Percentiles rank a stretch among this genome's conserved stretches.
These are phyloP conservation scores for Aplidium turbinatum DNA, from an alignment of 23 tunicate species.

Conservation along the genomic window DNA sequence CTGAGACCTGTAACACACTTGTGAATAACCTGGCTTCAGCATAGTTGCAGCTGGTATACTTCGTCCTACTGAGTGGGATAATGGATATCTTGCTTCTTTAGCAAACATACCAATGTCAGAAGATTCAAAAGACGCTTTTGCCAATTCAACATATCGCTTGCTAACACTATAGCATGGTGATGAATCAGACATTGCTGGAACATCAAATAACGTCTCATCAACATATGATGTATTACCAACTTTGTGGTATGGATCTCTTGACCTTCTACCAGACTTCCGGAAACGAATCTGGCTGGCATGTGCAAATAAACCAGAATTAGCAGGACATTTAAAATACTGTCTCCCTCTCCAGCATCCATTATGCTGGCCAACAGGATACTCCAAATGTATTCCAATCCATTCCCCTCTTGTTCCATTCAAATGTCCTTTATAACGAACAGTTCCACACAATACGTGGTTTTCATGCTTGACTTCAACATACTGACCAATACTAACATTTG, in stretches of 20 bases:
- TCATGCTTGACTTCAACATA: conserved; percentile 59
- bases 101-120: conserved; percentile 26
- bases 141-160: conserved; percentile 31
- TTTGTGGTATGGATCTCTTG: conserved; percentile 49
- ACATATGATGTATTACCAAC: conserved; percentile 13
- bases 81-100: conserved; percentile 52
- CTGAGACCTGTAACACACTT: conserved; percentile 24
- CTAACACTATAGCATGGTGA: conserved; percentile 52
- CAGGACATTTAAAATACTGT: conserved; percentile 78
- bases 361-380: conserved; percentile 82
- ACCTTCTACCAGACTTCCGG: conserved; percentile 22
- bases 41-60: conserved; percentile 53
- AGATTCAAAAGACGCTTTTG: conserved; percentile 59
- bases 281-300: conserved; percentile 80
- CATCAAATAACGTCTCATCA: conserved; percentile 50
- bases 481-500: conserved; percentile 61
- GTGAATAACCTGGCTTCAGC: conserved; percentile 26
- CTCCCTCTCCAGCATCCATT: conserved; percentile 91
- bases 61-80: conserved; percentile 47
- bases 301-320: conserved; percentile 75
- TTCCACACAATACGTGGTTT: conserved; percentile 49
- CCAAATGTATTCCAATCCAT: conserved; percentile 86
- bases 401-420: conserved; percentile 69
- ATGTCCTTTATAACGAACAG: conserved; percentile 82
- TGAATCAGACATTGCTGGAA: not conserved